A percentile compares a stretch with the other conserved stretches of the same genome.
Conservation (phyloP, 1,140 invertebrate species). For the Aphis gossypii region DNA sequence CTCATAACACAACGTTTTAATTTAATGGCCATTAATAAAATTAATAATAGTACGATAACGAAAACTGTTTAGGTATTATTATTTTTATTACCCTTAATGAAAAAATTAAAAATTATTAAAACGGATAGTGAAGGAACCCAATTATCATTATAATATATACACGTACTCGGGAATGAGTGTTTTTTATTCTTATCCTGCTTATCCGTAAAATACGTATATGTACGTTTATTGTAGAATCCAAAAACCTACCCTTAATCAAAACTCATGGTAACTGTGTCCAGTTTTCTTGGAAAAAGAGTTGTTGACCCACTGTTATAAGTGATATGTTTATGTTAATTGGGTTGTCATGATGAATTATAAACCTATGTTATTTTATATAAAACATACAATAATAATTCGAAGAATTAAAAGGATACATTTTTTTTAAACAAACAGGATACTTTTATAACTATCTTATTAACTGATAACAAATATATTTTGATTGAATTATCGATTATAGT, state of each 20-base stretch:
- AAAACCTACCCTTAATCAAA: background rate
- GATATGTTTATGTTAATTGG: background rate
- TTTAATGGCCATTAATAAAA: background rate
- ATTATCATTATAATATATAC: conserved; percentile 1
- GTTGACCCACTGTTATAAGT: background rate
- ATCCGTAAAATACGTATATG: background rate
- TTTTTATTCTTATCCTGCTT: background rate
- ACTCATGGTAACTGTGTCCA: background rate
- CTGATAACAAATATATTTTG: background rate
- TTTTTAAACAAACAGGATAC: background rate
- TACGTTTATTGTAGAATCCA: background rate
- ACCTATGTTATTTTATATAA: background rate
- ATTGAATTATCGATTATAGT: background rate
- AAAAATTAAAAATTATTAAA: background rate
- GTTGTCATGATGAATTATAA: background rate
- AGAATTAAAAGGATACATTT: background rate
- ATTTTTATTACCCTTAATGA: background rate
- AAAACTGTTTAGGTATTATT: background rate
- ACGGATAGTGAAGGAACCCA: background rate
- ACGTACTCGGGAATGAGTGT: background rate
- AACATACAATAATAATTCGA: background rate
- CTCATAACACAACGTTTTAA: background rate
- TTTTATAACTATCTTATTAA: background rate
- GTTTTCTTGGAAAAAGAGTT: background rate
- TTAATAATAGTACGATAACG: background rate